phyloP scores from a whole-genome alignment of 2,797 vertebrate genomes.

The Poeciliopsis paucimaculata region DNA sequence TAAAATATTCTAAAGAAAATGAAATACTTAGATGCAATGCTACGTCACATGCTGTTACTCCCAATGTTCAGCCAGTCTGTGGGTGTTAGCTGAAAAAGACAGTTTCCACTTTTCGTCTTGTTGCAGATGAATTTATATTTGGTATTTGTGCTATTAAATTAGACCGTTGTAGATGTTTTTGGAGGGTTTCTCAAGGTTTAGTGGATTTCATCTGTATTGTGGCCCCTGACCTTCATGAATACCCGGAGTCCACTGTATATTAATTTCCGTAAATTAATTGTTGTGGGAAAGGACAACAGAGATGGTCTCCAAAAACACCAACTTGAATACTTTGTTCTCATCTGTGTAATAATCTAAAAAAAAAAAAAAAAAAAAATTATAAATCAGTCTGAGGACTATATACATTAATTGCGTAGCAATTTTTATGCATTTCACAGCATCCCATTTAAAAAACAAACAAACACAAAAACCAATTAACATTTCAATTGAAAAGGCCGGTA shows the following conservation, averaged over 20 bases:
- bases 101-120: neutral
- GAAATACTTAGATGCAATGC: no score
- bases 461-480: neutral
- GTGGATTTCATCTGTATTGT: neutral
- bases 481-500: neutral
- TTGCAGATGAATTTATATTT: neutral
- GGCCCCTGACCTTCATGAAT: neutral
- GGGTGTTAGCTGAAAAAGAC: neutral
- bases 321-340: neutral
- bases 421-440: neutral
- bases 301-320: neutral
- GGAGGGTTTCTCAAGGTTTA: neutral
- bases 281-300: neutral
- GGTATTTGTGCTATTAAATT: neutral
- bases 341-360: neutral
- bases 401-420: neutral
- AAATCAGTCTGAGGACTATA: neutral
- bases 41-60: neutral
- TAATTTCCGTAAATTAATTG: neutral
- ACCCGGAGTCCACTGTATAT: neutral
- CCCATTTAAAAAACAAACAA: neutral
- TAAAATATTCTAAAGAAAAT: neutral
- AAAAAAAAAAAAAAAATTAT: neutral
- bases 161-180: neutral
- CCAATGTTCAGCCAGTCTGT: neutral